Percentiles rank a stretch among this genome's conserved stretches.
These are phyloP conservation scores for Zaprionus camerounensis DNA, from an alignment of 1,140 invertebrate species.

Conservation along the genomic window DNA sequence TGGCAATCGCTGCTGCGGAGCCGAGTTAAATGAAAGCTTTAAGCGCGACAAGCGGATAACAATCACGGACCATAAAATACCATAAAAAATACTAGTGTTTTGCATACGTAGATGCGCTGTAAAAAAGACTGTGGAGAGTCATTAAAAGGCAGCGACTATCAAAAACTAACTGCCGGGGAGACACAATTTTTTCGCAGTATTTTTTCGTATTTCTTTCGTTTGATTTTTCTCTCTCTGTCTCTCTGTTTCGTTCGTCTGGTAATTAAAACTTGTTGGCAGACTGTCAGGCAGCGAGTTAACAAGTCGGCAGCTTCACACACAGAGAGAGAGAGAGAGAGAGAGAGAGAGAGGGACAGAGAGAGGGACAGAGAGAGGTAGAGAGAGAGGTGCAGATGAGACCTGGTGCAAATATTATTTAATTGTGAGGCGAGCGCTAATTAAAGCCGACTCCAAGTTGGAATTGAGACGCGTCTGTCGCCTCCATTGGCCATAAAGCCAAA, in stretches of 20 bases:
- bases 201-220: slow-evolving; percentile 9
- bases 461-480: slow-evolving; percentile 49
- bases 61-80: slow-evolving; percentile 64
- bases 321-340: neutral
- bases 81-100: slow-evolving; percentile 66
- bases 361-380: neutral
- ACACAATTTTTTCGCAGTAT: slow-evolving; percentile 47
- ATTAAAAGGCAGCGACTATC: slow-evolving; percentile 74
- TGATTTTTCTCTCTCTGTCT: slow-evolving; percentile 21
- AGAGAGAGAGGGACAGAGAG: neutral
- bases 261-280: slow-evolving; percentile 81
- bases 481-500: slow-evolving; percentile 74
- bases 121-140: slow-evolving; percentile 50
- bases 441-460: slow-evolving; percentile 49
- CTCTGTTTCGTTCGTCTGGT: slow-evolving; percentile 48
- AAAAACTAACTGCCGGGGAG: slow-evolving; percentile 63
- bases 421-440: slow-evolving; percentile 76
- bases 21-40: slow-evolving; percentile 46
- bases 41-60: slow-evolving; percentile 50
- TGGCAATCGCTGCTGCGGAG: neutral
- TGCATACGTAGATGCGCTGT: slow-evolving; percentile 48
- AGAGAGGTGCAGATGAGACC: slow-evolving; percentile 15
- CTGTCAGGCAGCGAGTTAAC: slow-evolving; percentile 80
- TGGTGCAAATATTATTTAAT: slow-evolving; percentile 78
- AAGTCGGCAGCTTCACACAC: slow-evolving; percentile 73